Evolutionary conservation across 2,888 invertebrate genomes (phyloP).

Genomic region (Tachystola acroxantha): DNA sequence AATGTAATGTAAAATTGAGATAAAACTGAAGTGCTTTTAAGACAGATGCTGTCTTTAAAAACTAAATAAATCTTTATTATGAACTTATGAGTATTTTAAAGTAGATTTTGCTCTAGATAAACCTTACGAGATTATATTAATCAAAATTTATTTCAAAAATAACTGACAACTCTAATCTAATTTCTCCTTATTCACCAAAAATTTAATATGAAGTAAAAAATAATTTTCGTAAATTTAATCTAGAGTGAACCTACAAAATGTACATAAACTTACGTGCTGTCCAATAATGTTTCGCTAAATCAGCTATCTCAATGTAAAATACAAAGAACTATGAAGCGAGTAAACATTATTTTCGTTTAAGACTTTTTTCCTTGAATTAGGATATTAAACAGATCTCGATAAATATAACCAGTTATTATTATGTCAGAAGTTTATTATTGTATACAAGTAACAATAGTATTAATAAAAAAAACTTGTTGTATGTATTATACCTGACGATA

Average conservation of each 20-base stretch:
- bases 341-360: constrained; percentile 28
- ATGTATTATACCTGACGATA: constrained; percentile 58
- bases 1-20: constrained; percentile 29
- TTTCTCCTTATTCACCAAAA: constrained; percentile 16
- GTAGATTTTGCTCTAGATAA: not conserved
- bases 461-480: constrained; percentile 65
- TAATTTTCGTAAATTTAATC: not conserved
- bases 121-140: too few species aligned
- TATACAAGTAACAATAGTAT: constrained; percentile 73
- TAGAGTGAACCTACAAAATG: constrained; percentile 22
- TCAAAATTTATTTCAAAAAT: not conserved
- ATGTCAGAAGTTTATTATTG: constrained; percentile 75
- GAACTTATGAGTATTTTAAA: constrained; percentile 15
- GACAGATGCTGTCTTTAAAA: constrained; percentile 68
- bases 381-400: constrained; percentile 53
- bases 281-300: constrained; percentile 31
- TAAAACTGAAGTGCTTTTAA: constrained; percentile 60
- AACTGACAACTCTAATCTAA: constrained; percentile 5
- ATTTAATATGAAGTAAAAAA: too few species aligned
- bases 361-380: constrained; percentile 52
- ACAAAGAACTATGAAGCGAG: constrained; percentile 19
- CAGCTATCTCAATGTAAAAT: constrained; percentile 39
- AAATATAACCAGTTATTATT: constrained; percentile 72
- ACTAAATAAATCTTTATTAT: constrained; percentile 24
- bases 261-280: constrained; percentile 46